These are phyloP conservation scores for Phragmatobia fuliginosa DNA, from an alignment of 2,888 invertebrate species.

Conservation along the genomic window DNA sequence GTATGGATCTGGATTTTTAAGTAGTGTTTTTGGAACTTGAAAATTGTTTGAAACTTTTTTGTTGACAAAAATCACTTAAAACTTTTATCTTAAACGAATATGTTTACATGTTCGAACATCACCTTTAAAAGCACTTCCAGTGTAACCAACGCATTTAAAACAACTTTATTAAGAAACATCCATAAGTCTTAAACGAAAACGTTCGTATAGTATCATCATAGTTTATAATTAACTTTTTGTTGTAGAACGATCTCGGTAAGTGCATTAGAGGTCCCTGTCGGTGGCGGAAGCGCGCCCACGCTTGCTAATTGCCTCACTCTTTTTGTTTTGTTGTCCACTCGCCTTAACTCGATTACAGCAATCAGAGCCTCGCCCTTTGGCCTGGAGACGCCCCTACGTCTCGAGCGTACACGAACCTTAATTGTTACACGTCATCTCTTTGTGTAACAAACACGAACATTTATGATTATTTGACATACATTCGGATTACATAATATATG, in stretches of 20 bases:
- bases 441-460: slow-evolving; percentile 27
- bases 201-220: slow-evolving; percentile 31
- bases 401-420: slow-evolving; percentile 46
- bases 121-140: neutral
- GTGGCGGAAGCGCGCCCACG: slow-evolving; percentile 78
- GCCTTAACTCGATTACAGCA: slow-evolving; percentile 83
- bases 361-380: slow-evolving; percentile 82
- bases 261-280: slow-evolving; percentile 63
- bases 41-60: neutral
- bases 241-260: slow-evolving; percentile 48
- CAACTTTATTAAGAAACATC: neutral
- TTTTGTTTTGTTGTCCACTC: slow-evolving; percentile 80
- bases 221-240: slow-evolving; percentile 51
- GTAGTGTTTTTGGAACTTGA: neutral
- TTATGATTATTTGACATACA: slow-evolving; percentile 4
- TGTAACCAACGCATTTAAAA: neutral
- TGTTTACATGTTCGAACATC: neutral
- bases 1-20: neutral
- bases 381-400: slow-evolving; percentile 71
- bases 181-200: neutral
- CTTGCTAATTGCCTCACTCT: slow-evolving; percentile 79
- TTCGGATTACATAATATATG: neutral
- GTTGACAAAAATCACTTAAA: too few species aligned
- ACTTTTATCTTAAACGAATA: neutral
- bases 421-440: slow-evolving; percentile 51